Evolutionary conservation across 2,113 vertebrate genomes (phyloP).

Genomic region (Albula glossodonta): DNA sequence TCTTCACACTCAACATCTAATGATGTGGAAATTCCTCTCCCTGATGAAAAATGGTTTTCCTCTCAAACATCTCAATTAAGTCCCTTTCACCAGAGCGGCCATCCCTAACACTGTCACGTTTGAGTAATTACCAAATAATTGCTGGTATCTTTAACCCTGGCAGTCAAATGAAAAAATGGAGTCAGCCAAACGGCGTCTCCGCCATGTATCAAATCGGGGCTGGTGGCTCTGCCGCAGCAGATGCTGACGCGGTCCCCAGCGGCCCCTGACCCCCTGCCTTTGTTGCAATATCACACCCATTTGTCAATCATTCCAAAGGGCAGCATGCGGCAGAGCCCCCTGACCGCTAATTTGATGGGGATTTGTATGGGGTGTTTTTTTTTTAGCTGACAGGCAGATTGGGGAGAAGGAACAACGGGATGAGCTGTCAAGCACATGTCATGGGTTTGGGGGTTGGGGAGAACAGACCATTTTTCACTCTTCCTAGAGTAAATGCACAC

Average conservation of each 20-base stretch:
- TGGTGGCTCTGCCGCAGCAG: not conserved
- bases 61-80: conserved; percentile 14
- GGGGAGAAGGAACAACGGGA: not conserved
- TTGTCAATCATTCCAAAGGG: not conserved
- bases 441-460: not conserved
- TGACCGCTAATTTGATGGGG: not conserved
- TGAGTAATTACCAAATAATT: conserved; percentile 6
- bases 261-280: not conserved
- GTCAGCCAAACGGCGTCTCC: not conserved
- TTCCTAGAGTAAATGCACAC: not conserved
- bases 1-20: conserved; percentile 7
- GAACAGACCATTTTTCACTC: not conserved
- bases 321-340: not conserved
- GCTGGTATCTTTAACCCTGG: not conserved
- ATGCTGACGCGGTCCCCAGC: not conserved
- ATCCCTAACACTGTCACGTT: conserved; percentile 9
- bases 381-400: not conserved
- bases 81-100: not conserved
- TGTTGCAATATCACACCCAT: not conserved
- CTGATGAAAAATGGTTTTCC: conserved; percentile 11
- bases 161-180: not conserved
- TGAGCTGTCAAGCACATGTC: not conserved
- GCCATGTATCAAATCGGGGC: not conserved
- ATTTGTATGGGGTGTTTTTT: not conserved
- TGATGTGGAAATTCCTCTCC: conserved; percentile 21